Conservation (phyloP, 2,888 invertebrate genomes). For the Apotomis betuletana region DNA sequence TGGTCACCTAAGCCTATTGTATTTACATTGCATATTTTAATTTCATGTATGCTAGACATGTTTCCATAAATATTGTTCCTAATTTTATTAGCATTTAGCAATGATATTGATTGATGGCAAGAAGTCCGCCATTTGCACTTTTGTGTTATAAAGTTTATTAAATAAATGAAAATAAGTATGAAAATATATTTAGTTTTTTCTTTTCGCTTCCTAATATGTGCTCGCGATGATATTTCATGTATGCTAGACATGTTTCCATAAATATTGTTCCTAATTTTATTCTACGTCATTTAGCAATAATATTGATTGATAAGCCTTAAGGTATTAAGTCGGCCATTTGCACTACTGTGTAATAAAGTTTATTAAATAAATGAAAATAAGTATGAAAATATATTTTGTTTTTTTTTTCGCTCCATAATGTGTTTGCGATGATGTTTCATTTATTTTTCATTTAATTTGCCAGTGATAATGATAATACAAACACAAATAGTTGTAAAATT, state of each 20-base stretch:
- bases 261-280: conserved; percentile 6
- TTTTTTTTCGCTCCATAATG: background rate
- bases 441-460: no score
- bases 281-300: conserved; percentile 13
- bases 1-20: no score
- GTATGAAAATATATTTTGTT: conserved; percentile 1
- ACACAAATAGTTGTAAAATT: no score
- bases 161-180: background rate
- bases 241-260: background rate
- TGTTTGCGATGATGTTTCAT: no score
- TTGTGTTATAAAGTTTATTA: no score
- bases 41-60: background rate
- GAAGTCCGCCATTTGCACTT: no score
- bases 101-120: background rate
- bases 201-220: background rate
- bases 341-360: no score
- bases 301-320: no score
- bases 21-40: no score
- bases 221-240: background rate
- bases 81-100: conserved; percentile 12
- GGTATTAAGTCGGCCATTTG: background rate
- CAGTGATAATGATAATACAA: no score
- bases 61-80: background rate
- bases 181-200: conserved; percentile 7
- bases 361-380: background rate